phyloP scores from a whole-genome alignment of 2,797 vertebrate genomes.

The Adelosebastes latens region DNA sequence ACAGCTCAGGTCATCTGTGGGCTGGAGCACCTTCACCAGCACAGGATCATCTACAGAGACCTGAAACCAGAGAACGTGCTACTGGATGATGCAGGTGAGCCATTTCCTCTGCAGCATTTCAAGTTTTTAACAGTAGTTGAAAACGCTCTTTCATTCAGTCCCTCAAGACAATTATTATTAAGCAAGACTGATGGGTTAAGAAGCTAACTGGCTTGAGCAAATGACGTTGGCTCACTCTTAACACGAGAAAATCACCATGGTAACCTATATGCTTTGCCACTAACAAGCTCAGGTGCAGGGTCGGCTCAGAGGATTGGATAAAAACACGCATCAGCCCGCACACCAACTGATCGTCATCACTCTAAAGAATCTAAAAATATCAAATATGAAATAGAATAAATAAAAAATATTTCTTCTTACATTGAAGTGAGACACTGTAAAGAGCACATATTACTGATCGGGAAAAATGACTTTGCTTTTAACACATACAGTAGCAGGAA shows the following conservation, averaged over 20 bases:
- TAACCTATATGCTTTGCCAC: too few species aligned
- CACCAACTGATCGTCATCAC: not conserved
- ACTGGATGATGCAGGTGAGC: conserved; percentile 80
- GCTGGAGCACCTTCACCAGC: conserved; percentile 85
- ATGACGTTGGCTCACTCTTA: not conserved
- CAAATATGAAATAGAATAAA: not conserved
- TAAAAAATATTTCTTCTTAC: not conserved
- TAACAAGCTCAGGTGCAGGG: too few species aligned
- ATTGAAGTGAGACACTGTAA: not conserved
- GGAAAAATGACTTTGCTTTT: not conserved
- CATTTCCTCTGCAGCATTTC: not conserved
- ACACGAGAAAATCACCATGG: not conserved
- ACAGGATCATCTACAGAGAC: conserved; percentile 85
- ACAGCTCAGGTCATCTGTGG: conserved; percentile 84
- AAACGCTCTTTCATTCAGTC: not conserved
- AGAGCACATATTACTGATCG: not conserved
- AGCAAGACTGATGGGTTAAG: not conserved
- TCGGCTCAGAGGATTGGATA: not conserved
- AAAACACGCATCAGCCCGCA: not conserved
- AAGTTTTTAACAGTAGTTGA: not conserved
- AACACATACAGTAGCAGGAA: too few species aligned
- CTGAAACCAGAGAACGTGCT: conserved; percentile 85
- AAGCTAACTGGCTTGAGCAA: not conserved
- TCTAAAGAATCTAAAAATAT: not conserved
- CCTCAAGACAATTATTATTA: not conserved